phyloP scores from a whole-genome alignment of 2,113 vertebrate genomes.

The Phodopus roborovskii region DNA sequence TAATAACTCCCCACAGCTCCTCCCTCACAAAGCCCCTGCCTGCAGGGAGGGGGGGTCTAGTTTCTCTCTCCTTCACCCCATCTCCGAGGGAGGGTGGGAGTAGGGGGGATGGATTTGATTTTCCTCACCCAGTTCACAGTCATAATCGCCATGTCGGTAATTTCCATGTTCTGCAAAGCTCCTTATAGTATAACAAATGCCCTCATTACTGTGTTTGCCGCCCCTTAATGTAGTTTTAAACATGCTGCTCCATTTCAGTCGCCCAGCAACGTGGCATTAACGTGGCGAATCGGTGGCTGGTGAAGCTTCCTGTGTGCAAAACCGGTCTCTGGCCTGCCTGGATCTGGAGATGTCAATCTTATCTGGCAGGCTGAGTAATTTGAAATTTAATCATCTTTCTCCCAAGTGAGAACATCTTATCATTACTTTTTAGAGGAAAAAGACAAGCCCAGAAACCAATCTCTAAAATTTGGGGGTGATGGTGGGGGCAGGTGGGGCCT shows the following conservation, averaged over 20 bases:
- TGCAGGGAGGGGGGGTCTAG: neutral
- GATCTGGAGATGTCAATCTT: conserved; percentile 68
- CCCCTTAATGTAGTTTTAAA: conserved; percentile 64
- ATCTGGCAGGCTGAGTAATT: conserved; percentile 73
- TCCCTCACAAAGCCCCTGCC: neutral
- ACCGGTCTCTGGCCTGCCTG: conserved; percentile 41
- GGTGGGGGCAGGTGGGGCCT: neutral
- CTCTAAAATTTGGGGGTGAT: conserved; percentile 39
- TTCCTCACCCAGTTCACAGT: conserved; percentile 55
- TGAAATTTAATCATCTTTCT: conserved; percentile 76
- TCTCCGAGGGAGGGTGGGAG: neutral
- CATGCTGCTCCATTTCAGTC: neutral
- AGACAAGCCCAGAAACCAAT: conserved; percentile 56
- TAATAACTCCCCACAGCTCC: conserved; percentile 47
- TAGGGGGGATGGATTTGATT: conserved; percentile 26
- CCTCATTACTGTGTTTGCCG: conserved; percentile 28
- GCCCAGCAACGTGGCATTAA: neutral
- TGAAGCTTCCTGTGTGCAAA: conserved; percentile 25
- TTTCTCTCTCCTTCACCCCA: neutral
- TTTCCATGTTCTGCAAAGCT: conserved; percentile 72
- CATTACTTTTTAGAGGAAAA: conserved; percentile 67
- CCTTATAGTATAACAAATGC: conserved; percentile 66
- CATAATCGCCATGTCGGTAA: conserved; percentile 36
- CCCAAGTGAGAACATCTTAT: conserved; percentile 67
- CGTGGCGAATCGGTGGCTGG: neutral